Base-by-base conservation (phyloP, 2,888 invertebrate species). In the Bursaphelenchus okinawaensis region DNA sequence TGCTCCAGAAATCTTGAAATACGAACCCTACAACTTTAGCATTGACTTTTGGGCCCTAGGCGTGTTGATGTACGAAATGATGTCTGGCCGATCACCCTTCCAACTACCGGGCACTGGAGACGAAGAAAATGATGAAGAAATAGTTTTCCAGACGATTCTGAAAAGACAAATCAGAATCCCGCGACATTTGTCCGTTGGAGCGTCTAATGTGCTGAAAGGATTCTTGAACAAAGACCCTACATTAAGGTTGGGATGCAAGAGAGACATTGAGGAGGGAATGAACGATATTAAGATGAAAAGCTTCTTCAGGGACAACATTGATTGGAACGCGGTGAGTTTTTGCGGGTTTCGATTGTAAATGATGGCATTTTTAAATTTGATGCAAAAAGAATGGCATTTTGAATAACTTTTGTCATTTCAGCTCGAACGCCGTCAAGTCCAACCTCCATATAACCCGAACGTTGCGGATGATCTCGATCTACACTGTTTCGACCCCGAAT, bases 111-210 rank as follows among this genome's bases (percentile, higher is more conserved):
- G 92, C 0, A 95, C 94, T 82, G 95, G 95, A 86, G 92, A 93
- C 8, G 95, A 98, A 85, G 93, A 94, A 86, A 95, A 98, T 84
- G 95, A 95, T 1, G 98, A 98, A 86, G 98, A 98, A 85, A 95
- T 92, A 84, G 23, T 62, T 7, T 66, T 76, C 77, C 67, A 89
- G 91, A 94, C 95, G 74, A 99, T 99, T 83, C 86, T 98, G 84
- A 95, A 98, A 85, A 95, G 95, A 85, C 93, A 94, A 29, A 99
- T 99, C 84, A 90, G 98, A 81, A 95, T 99, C 84, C 98, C 98
- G 1, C 88, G 98, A 54, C 94, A 93, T 51, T 86, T 99, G 77
- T 93, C 95, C 59, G 95, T 96, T 68, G 93, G 93, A 85, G 96
- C 98, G 57, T 92, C 93, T 60, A 91, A 91, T 56, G 92, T 96